Conservation (phyloP, 2,888 invertebrate species). For the Trypoxylon attenuatum region DNA sequence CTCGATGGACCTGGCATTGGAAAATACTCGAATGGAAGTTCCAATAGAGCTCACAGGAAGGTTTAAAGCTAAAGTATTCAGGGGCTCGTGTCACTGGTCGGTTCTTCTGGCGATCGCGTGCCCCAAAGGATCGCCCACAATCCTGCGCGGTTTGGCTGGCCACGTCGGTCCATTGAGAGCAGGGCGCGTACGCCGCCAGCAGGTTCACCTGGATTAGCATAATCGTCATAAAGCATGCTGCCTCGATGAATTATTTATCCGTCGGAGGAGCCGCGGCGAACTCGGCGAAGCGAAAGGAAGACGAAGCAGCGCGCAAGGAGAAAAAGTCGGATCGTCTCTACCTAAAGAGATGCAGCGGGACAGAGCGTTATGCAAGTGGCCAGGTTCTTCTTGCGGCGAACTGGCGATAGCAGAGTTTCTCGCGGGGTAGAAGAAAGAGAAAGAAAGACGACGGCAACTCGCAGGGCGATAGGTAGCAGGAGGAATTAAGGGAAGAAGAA, state of each 20-base stretch:
- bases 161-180: conserved; percentile 49
- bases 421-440: conserved; percentile 20
- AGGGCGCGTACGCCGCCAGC: conserved; percentile 61
- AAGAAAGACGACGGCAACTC: conserved; percentile 11
- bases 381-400: conserved; percentile 6
- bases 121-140: conserved; percentile 46
- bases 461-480: conserved; percentile 7
- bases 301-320: not conserved
- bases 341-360: no score
- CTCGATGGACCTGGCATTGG: no score
- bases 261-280: conserved; percentile 57
- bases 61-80: not conserved
- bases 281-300: conserved; percentile 22
- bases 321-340: not conserved
- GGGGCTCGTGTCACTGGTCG: conserved; percentile 12
- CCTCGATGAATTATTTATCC: conserved; percentile 74
- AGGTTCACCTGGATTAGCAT: conserved; percentile 73
- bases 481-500: conserved; percentile 9
- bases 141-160: conserved; percentile 21
- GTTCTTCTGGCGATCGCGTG: conserved; percentile 33
- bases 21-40: no score
- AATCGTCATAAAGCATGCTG: conserved; percentile 73
- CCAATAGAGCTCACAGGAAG: not conserved
- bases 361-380: no score
- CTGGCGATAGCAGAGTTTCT: conserved; percentile 6